Evolutionary conservation across 92 coral and sea anemone species (phyloP), one percentile per base, ranked within the genome.

Genomic region (Meandrina meandrites): DNA sequence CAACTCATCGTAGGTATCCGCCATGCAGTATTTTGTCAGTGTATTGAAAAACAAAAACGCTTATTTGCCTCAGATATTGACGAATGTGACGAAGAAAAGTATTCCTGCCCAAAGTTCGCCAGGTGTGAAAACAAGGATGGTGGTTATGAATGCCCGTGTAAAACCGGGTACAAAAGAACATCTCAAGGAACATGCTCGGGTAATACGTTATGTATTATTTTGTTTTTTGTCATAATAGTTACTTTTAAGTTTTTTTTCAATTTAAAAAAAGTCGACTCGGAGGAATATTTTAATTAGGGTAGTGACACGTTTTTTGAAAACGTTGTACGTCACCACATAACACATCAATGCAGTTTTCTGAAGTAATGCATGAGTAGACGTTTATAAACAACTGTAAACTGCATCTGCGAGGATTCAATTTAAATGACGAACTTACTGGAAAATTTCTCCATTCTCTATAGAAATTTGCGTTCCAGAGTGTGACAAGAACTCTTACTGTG

Each of bases 141-240:
- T 15, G 51, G 81, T 34, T 84, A 76, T 76, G 74, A 62, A 0
- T 84, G 88, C 81, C 16, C n/a, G 19, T 84, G 88, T 21, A 57
- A 60, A 42, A 56, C 17, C 8, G 88, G 88, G 40, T 84, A 37
- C 28, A 14, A 11, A n/a, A 84, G 45, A 42, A 42, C 80, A 56
- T 1, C 47, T 1, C 13, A 40, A 7, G 74, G 80, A 45, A 30
- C 69, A 14, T 84, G 88, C 35, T 22, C 68, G 76, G 88, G 88
- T 84, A 84, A 37, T 19, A 3, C 31, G n/a, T 36, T 75, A 24
- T 19, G 8, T 24, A 8, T 24, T 0, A 75, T 82, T 37, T 30
- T 15, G 9, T 16, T n/a, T 32, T 12, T 14, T 31, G 27, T 64
- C 9, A n/a, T n/a, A n/a, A n/a, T n/a, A n/a, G n/a, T n/a, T n/a